A percentile compares a stretch with the other conserved stretches of the same genome.
Conservation (phyloP, 2,888 invertebrate genomes). For the Ommatoiulus sabulosus region DNA sequence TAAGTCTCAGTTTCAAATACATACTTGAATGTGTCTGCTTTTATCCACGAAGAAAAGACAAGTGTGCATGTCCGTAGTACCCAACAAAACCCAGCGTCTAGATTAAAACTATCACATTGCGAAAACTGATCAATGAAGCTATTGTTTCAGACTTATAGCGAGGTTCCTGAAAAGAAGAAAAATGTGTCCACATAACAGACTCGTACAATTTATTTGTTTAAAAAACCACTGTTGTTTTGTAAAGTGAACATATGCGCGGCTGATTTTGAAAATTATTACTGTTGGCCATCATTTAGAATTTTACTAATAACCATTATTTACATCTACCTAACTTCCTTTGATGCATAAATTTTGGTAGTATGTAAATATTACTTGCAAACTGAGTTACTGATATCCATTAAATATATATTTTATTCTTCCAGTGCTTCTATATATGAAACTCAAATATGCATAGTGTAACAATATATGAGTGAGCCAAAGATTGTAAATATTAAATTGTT, state of each 20-base stretch:
- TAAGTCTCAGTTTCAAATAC: constrained; percentile 15
- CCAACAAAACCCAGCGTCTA: neutral
- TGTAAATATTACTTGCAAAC: constrained; percentile 22
- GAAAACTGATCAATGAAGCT: neutral
- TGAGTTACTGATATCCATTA: constrained; percentile 5
- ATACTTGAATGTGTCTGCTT: constrained; percentile 31
- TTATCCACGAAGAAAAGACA: neutral
- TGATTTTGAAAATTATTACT: neutral
- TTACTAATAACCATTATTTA: neutral
- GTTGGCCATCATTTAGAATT: neutral
- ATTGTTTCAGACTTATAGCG: neutral
- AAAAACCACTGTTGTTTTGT: neutral
- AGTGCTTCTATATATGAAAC: constrained; percentile 37
- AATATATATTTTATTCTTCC: constrained; percentile 31
- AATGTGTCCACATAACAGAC: neutral
- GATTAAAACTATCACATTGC: neutral
- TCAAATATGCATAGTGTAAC: constrained; percentile 24
- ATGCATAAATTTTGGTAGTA: neutral
- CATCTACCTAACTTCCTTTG: neutral
- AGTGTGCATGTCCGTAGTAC: no score
- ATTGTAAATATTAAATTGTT: constrained; percentile 48
- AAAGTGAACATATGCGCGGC: neutral
- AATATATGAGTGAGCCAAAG: constrained; percentile 41
- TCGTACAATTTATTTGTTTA: neutral
- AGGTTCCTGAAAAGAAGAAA: neutral